phyloP scores from a whole-genome alignment of 2,797 vertebrate genomes.

The Catharus ustulatus region DNA sequence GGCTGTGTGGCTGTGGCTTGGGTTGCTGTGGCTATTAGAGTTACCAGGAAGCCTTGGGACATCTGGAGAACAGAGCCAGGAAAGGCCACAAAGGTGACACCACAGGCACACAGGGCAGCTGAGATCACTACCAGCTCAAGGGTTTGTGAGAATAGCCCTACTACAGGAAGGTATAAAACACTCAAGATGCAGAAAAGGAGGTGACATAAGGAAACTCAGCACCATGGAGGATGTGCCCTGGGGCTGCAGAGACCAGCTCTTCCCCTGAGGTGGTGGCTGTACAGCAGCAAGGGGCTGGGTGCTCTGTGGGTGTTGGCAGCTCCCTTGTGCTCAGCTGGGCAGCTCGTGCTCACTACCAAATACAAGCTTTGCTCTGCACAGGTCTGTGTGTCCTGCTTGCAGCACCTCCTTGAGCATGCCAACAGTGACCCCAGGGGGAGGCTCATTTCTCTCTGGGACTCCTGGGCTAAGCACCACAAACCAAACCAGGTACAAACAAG shows the following conservation, averaged over 20 bases:
- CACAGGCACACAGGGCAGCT: background rate
- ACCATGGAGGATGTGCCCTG: background rate
- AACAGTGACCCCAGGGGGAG: background rate
- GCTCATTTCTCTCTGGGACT: background rate
- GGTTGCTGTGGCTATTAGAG: background rate
- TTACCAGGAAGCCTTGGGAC: background rate
- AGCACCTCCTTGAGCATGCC: background rate
- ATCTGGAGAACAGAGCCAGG: background rate
- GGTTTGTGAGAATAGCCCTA: background rate
- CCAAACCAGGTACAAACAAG: background rate
- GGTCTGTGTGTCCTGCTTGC: background rate
- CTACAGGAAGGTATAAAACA: background rate
- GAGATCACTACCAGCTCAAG: background rate
- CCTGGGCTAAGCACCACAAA: background rate
- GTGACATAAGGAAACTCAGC: background rate
- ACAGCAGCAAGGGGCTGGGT: background rate
- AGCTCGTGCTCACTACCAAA: background rate
- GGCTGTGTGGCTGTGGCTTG: rapidly evolving
- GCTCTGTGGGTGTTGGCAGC: rapidly evolving
- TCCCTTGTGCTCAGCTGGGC: background rate
- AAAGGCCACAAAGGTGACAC: background rate
- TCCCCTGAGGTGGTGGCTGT: background rate
- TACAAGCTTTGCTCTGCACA: background rate
- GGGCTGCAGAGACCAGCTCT: background rate
- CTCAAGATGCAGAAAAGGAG: background rate